Evolutionary conservation across 1,140 invertebrate genomes (phyloP).

Genomic region (Steinernema khuongi): DNA sequence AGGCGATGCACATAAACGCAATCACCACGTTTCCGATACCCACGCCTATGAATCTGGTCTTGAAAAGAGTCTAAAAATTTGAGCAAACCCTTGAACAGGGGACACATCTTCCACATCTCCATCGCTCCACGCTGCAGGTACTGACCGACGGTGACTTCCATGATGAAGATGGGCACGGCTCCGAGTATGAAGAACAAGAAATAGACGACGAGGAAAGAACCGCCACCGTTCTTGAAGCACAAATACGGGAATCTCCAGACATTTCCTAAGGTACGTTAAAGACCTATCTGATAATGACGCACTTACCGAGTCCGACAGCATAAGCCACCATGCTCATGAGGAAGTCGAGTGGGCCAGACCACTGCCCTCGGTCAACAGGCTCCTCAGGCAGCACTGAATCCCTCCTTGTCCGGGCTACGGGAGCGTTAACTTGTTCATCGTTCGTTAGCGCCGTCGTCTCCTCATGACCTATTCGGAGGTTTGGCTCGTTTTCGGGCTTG

Average conservation of each 20-base stretch:
- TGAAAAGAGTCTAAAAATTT: slow-evolving; percentile 21
- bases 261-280: slow-evolving; percentile 56
- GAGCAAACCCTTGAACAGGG: slow-evolving; percentile 70
- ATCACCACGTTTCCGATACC: slow-evolving; percentile 59
- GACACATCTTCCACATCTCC: slow-evolving; percentile 73
- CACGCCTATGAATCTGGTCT: slow-evolving; percentile 42
- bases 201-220: slow-evolving; percentile 57
- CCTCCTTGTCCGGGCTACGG: not conserved
- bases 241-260: slow-evolving; percentile 63
- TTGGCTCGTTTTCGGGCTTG: not conserved
- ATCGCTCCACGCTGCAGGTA: slow-evolving; percentile 72
- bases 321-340: slow-evolving; percentile 69
- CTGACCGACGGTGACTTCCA: slow-evolving; percentile 74
- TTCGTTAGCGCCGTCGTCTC: not conserved
- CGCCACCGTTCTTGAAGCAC: slow-evolving; percentile 59
- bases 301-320: slow-evolving; percentile 71
- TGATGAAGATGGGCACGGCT: slow-evolving; percentile 70
- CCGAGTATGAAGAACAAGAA: slow-evolving; percentile 59
- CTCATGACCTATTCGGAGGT: not conserved
- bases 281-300: not conserved
- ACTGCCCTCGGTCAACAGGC: slow-evolving; percentile 51
- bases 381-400: slow-evolving; percentile 28
- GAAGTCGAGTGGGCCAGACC: slow-evolving; percentile 49
- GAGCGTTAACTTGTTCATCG: not conserved
- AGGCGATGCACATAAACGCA: slow-evolving; percentile 65